Evolutionary conservation across 2,113 vertebrate species (phyloP).

Genomic region (Petrocephalus zakoni): DNA sequence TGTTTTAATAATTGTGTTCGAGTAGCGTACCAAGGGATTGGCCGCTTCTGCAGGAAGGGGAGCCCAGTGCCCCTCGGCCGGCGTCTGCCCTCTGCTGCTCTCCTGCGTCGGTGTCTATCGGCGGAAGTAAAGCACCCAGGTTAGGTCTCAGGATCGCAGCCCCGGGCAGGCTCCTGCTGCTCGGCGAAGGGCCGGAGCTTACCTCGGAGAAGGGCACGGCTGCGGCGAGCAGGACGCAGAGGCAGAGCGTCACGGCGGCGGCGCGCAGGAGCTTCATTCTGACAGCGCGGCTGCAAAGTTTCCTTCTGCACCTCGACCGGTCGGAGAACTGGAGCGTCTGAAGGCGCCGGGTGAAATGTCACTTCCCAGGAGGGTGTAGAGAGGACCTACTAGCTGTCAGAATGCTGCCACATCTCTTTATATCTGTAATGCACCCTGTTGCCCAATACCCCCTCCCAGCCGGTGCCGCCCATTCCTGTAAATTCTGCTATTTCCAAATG

Average conservation of each 20-base stretch:
- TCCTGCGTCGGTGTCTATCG: slow-evolving; percentile 48
- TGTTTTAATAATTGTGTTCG: slow-evolving; percentile 39
- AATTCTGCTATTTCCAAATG: slow-evolving; percentile 38
- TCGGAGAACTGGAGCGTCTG: slow-evolving; percentile 30
- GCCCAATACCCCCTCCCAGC: slow-evolving; percentile 32
- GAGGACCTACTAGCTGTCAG: neutral
- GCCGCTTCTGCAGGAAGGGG: slow-evolving; percentile 24
- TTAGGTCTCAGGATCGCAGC: neutral
- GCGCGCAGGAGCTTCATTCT: slow-evolving; percentile 61
- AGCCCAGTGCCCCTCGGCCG: slow-evolving; percentile 40
- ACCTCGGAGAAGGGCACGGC: slow-evolving; percentile 54
- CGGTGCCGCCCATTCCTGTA: slow-evolving; percentile 46
- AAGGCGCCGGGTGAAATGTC: neutral
- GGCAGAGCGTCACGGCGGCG: slow-evolving; percentile 53
- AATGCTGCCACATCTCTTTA: slow-evolving; percentile 44
- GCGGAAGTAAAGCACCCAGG: slow-evolving; percentile 6
- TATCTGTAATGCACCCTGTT: slow-evolving; percentile 39
- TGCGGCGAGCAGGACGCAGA: slow-evolving; percentile 48
- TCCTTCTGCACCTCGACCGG: neutral
- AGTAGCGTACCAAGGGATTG: slow-evolving; percentile 53
- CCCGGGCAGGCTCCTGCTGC: neutral
- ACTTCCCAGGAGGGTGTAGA: slow-evolving; percentile 22
- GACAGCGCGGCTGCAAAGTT: neutral
- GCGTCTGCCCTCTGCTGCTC: slow-evolving; percentile 43
- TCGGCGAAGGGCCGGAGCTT: slow-evolving; percentile 26